A percentile compares a stretch with the other conserved stretches of the same genome.
These are phyloP conservation scores for Tyrophagus putrescentiae DNA, from an alignment of 1,140 invertebrate genomes.

Conservation along the genomic window DNA sequence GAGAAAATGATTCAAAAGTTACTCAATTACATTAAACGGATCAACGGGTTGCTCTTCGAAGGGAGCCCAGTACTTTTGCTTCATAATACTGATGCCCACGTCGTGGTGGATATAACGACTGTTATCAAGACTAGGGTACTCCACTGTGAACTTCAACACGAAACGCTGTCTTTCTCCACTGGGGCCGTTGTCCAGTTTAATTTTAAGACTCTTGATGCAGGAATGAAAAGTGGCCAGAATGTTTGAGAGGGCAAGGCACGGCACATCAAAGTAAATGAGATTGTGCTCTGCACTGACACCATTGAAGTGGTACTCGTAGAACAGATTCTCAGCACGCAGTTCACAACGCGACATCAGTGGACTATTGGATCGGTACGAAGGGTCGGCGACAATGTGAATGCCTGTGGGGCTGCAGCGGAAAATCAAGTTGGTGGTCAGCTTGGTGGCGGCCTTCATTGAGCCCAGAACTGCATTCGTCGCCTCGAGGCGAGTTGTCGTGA, in stretches of 20 bases:
- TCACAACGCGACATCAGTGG: neutral
- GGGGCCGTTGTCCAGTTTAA: slow-evolving; percentile 2
- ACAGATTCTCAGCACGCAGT: neutral
- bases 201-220: neutral
- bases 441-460: neutral
- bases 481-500: neutral
- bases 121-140: slow-evolving; percentile 1
- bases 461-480: neutral
- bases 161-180: neutral
- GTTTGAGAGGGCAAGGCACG: neutral
- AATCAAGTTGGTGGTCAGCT: neutral
- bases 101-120: neutral
- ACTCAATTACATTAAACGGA: neutral
- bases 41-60: neutral
- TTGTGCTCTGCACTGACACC: slow-evolving; percentile 11
- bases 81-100: neutral
- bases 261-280: slow-evolving; percentile 12
- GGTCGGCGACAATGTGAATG: slow-evolving; percentile 8
- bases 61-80: neutral
- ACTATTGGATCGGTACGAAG: neutral
- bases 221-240: neutral
- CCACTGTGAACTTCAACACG: neutral
- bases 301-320: slow-evolving; percentile 5
- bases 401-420: neutral
- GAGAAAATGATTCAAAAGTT: neutral